Percentiles rank a stretch among this genome's conserved stretches.
Evolutionary conservation across 2,888 invertebrate genomes (phyloP).

Genomic region (Caenorhabditis becei): DNA sequence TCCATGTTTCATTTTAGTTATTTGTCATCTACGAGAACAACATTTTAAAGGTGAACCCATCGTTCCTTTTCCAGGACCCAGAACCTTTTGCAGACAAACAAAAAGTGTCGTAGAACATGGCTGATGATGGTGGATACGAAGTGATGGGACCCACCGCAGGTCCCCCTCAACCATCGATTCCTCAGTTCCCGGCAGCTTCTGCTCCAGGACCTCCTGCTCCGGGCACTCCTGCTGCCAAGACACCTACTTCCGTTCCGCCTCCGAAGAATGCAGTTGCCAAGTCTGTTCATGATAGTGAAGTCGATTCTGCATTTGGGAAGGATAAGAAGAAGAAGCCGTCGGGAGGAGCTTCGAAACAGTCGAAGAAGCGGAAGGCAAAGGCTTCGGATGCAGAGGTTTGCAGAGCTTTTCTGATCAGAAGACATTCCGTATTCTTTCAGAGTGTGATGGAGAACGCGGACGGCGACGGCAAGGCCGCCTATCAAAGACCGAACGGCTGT

Average conservation of each 20-base stretch:
- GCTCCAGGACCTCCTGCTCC: slow-evolving; percentile 3
- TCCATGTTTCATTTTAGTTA: too few species aligned
- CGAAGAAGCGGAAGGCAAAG: not conserved
- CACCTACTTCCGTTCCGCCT: slow-evolving; percentile 2
- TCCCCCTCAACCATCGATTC: not conserved
- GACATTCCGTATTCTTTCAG: slow-evolving; percentile 1
- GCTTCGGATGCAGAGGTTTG: not conserved
- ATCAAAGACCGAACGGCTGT: slow-evolving; percentile 12
- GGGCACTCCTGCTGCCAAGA: not conserved
- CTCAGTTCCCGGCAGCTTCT: not conserved
- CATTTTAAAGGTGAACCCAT: not conserved
- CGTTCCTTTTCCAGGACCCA: not conserved
- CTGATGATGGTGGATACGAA: slow-evolving; percentile 32
- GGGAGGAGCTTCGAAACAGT: not conserved
- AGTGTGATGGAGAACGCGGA: slow-evolving; percentile 25
- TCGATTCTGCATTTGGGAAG: not conserved
- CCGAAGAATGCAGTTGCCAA: not conserved
- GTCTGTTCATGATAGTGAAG: not conserved
- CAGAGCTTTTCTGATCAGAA: not conserved
- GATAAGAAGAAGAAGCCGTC: not conserved
- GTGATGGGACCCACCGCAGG: slow-evolving; percentile 24
- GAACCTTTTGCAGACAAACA: not conserved
- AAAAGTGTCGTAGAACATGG: not conserved
- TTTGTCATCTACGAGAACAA: not conserved
- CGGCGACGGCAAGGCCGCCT: not conserved